These are phyloP conservation scores for Lepas anatifera DNA, from an alignment of 2,888 invertebrate genomes.

Conservation along the genomic window DNA sequence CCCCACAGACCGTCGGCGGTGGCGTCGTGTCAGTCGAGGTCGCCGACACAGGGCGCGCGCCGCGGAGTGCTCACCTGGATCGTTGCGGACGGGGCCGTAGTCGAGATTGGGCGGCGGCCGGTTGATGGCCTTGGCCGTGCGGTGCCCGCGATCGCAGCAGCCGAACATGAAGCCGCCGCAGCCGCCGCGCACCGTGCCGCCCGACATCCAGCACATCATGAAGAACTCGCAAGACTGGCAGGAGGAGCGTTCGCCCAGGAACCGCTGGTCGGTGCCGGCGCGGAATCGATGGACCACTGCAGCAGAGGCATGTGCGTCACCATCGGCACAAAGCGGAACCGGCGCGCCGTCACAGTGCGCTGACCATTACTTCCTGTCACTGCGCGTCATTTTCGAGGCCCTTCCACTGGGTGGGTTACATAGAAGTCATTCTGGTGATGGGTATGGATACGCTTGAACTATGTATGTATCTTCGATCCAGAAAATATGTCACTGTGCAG, in stretches of 20 bases:
- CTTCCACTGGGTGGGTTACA: no score
- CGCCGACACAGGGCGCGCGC: no score
- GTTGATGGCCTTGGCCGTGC: constrained; percentile 22
- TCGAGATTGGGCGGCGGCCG: constrained; percentile 37
- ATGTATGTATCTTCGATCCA: no score
- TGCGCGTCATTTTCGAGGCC: no score
- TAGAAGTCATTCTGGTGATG: no score
- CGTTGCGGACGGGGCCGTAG: constrained; percentile 62
- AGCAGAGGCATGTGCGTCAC: not conserved
- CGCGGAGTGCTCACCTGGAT: constrained; percentile 51
- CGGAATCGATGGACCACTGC: constrained; percentile 10
- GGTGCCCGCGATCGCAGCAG: constrained; percentile 59
- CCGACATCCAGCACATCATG: constrained; percentile 80
- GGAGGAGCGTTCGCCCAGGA: constrained; percentile 33
- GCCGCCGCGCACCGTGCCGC: constrained; percentile 70
- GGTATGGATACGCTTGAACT: no score
- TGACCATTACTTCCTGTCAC: no score
- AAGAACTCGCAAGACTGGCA: constrained; percentile 76
- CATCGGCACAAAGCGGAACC: no score
- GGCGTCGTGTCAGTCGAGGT: no score
- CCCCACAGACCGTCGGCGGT: no score
- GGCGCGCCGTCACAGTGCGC: no score
- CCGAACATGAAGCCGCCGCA: constrained; percentile 68
- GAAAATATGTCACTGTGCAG: no score
- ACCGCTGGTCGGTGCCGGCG: not conserved